Base-by-base conservation (phyloP, 2,888 invertebrate species). In the Aethes cnicana region DNA sequence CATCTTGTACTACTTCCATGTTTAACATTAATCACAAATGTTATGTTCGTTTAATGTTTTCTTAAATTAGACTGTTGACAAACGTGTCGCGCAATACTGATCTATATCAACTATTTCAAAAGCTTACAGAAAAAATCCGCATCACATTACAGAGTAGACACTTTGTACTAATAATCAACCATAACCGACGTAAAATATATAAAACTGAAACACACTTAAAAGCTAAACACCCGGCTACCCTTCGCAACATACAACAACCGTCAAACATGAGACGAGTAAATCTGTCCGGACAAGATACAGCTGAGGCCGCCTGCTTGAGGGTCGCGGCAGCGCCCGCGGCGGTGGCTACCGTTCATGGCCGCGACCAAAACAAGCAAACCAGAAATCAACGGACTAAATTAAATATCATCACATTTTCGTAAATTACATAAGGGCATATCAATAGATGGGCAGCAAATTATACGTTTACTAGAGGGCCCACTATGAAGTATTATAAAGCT, bases 151-250 rank as follows among this genome's bases (percentile, higher is more conserved):
- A 73, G 73, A 71, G 62, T 74, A 75, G 67, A 80, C 61, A 69
- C 61, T 79, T 77, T 78, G 76, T 77, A 80, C 77, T 78, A 76
- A 36, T 52, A 72, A 57, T 46, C 71, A 62, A 69, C 64, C 72
- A 70, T 77, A 81, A 77, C 81, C 78, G 67, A 81, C 72, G 69
- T 84, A 83, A 81, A 83, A 79, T 83, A 82, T 82, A 76, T 56
- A 59, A 58, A 57, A 57, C 47, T 58, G 12, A 61, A 65, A 66
- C 55, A 56, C 57, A 61, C 61, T 62, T 68, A 68, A 77, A 84
- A 80, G 77, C 83, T 83, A 80, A 46, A 43, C 54, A 63, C 46
- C 54, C 54, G 48, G 30, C 47, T 55, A 36, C 33, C 55, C 49
- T 47, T 49, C 53, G 53, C 54, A 54, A 49, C 55, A 49, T 50